phyloP scores from a whole-genome alignment of 2,888 invertebrate species.

The Incurvaria masculella region DNA sequence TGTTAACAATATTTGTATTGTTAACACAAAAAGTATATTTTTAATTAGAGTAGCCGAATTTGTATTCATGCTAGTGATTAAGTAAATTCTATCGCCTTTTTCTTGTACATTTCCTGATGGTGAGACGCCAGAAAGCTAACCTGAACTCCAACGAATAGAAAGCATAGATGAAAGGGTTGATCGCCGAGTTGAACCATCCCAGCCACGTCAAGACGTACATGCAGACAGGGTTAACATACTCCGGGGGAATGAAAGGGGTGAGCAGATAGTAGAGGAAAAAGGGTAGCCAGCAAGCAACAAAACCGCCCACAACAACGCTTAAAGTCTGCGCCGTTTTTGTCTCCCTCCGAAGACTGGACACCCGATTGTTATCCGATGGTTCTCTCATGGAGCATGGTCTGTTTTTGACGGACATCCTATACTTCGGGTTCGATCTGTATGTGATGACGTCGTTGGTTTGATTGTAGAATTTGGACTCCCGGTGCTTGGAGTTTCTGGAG shows the following conservation, averaged over 20 bases:
- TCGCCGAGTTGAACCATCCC: conserved; percentile 87
- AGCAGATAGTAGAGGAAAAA: conserved; percentile 82
- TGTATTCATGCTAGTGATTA: too few species aligned
- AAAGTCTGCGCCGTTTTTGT: conserved; percentile 87
- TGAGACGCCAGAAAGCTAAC: conserved; percentile 81
- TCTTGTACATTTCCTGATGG: conserved; percentile 64
- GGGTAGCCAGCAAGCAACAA: conserved; percentile 85
- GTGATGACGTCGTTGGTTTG: conserved; percentile 29
- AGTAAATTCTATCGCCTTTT: too few species aligned
- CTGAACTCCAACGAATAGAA: conserved; percentile 87
- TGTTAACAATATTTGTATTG: too few species aligned
- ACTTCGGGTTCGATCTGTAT: conserved; percentile 43
- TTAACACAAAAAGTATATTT: too few species aligned
- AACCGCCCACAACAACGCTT: conserved; percentile 84
- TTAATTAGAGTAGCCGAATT: too few species aligned
- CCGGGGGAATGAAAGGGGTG: conserved; percentile 69
- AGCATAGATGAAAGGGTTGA: conserved; percentile 89
- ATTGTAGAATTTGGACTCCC: conserved; percentile 34
- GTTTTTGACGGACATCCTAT: conserved; percentile 38
- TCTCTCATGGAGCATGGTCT: conserved; percentile 55
- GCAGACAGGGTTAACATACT: conserved; percentile 59
- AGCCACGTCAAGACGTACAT: conserved; percentile 82
- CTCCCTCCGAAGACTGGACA: conserved; percentile 70
- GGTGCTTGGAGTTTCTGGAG: conserved; percentile 28
- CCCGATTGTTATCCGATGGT: conserved; percentile 57